A percentile compares a stretch with the other conserved stretches of the same genome.
Evolutionary conservation across 2,888 invertebrate species (phyloP).

Genomic region (Eudasyphora cyanicolor): DNA sequence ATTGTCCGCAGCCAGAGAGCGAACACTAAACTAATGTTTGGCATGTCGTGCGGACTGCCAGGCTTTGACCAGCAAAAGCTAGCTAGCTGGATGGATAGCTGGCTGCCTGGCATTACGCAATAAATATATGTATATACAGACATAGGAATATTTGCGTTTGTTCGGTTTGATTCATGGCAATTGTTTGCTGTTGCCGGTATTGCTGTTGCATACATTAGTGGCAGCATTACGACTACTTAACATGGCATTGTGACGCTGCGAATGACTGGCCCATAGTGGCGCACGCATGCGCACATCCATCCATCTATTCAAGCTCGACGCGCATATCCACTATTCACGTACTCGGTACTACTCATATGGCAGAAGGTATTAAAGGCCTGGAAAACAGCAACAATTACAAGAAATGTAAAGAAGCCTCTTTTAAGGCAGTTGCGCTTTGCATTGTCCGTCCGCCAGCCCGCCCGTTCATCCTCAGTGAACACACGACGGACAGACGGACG

Average conservation of each 20-base stretch:
- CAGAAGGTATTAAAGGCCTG: background rate
- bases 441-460: background rate
- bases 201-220: constrained; percentile 42
- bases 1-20: constrained; percentile 14
- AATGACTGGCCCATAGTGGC: background rate
- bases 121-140: constrained; percentile 55
- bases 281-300: constrained; percentile 52
- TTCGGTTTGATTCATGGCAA: constrained; percentile 7
- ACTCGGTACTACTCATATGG: background rate
- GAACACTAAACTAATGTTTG: constrained; percentile 10
- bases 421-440: constrained; percentile 27
- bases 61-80: no score
- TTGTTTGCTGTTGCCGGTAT: background rate
- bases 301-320: constrained; percentile 1
- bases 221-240: constrained; percentile 64
- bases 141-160: background rate
- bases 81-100: background rate
- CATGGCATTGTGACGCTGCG: constrained; percentile 56
- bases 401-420: constrained; percentile 59
- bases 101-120: constrained; percentile 57
- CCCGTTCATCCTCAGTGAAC: background rate
- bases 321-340: background rate
- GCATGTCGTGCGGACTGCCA: constrained; percentile 2
- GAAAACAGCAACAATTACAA: constrained; percentile 20
- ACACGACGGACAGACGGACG: background rate